These are phyloP conservation scores for Beroe ovata DNA, from an alignment of 37 sponge, comb jelly and placozoan genomes.

Conservation along the genomic window DNA sequence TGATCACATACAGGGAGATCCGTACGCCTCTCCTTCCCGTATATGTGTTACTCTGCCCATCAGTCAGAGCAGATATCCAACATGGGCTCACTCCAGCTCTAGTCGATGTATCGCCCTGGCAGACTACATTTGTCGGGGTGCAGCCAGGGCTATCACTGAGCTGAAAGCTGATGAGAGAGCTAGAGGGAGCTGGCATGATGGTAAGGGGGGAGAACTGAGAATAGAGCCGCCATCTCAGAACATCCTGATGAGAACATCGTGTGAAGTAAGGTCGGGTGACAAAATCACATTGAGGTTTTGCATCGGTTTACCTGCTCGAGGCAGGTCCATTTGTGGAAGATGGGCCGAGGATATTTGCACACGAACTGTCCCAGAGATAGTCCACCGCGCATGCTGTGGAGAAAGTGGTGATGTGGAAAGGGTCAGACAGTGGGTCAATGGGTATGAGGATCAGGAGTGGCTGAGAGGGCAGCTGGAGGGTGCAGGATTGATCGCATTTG, in stretches of 20 bases:
- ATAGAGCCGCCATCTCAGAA: conserved; percentile 66
- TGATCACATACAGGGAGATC: conserved; percentile 67
- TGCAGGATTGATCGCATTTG: conserved; percentile 49
- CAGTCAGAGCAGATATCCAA: background rate
- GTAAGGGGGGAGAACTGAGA: conserved; percentile 68
- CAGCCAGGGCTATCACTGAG: background rate
- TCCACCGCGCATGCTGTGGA: conserved; percentile 40
- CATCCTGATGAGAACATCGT: conserved; percentile 49
- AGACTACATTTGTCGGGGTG: conserved; percentile 25
- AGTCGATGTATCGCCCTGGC: conserved; percentile 11
- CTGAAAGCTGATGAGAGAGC: conserved; percentile 17
- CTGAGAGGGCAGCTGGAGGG: conserved; percentile 43
- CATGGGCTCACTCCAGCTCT: background rate
- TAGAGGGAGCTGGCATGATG: conserved; percentile 64
- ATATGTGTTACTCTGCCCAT: background rate
- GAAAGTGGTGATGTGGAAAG: background rate
- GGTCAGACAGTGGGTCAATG: background rate
- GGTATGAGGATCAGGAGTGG: conserved; percentile 68
- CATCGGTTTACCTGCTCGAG: conserved; percentile 63
- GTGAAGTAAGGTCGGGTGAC: background rate
- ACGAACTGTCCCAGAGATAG: conserved; percentile 23
- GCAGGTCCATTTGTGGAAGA: conserved; percentile 45
- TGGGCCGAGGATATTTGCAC: conserved; percentile 55
- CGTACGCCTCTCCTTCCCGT: conserved; percentile 67
- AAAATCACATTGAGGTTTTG: conserved; percentile 21